Base-by-base conservation (phyloP, 2,888 invertebrate genomes). In the Himalopsyche anomala region DNA sequence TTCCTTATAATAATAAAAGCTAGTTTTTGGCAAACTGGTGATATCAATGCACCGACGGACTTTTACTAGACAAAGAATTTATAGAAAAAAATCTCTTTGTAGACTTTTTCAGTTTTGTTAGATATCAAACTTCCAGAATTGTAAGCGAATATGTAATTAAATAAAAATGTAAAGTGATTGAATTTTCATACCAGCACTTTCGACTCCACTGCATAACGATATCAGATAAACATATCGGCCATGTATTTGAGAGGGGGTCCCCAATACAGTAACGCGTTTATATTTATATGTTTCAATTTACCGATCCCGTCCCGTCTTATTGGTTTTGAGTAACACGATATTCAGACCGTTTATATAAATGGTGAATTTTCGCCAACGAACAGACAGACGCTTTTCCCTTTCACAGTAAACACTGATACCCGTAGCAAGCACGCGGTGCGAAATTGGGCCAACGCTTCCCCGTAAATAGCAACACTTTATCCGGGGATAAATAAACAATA, bases 321-420 rank as follows among this genome's bases (percentile, higher is more conserved):
- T 62, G 62, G 62, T 62, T 62, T 62, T 62, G 62, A 62, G 62
- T 62, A 62, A 62, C 62, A 28, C 62, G 62, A 62, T 62, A 62
- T 62, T 62, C 62, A 62, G 28, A 62, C 62, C 62, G 62, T 62
- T 62, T 62, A 62, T 62, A 62, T 28, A 62, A 62, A 62, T 62
- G 62, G 62, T n/a, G 62, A 62, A 62, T 62, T 62, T 62, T 62
- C 62, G 62, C 19, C 62, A 62, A 19, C 28, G 5, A 28, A n/a
- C 62, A 62, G 19, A 51, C 62, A 62, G 3, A 19, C 19, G n/a
- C 62, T 62, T 62, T 62, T 62, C 62, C 28, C 62, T 62, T 28
- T 8, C 19, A n/a, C 62, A 19, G 19, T 11, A 62, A 62, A n/a
- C 62, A 9, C 19, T 62, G n/a, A 62, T 51, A 51, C 51, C 15